Evolutionary conservation across 1,140 invertebrate species (phyloP).

Genomic region (Melitaea cinxia): DNA sequence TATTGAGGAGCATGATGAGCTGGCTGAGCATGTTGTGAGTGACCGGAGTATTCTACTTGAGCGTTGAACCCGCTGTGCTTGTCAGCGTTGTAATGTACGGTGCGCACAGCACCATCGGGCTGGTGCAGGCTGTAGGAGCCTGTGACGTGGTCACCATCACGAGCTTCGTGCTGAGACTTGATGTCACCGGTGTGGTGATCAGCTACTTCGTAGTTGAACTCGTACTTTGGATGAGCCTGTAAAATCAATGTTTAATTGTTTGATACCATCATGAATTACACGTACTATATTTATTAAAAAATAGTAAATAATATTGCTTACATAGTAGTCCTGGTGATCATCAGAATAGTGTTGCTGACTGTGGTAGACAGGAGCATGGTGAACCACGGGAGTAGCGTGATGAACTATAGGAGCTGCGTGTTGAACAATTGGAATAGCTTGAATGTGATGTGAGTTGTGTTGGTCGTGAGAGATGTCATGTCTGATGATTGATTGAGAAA

Average conservation of each 20-base stretch:
- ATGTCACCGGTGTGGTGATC: constrained; percentile 42
- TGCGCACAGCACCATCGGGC: constrained; percentile 42
- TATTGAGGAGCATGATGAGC: too few relatives aligned
- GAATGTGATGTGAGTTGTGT: background rate
- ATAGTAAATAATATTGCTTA: background rate
- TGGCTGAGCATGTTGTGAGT: too few relatives aligned
- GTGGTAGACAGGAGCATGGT: constrained; percentile 18
- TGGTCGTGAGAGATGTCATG: constrained; percentile 41
- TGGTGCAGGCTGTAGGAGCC: constrained; percentile 44
- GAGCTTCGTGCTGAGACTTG: constrained; percentile 37
- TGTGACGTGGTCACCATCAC: constrained; percentile 41
- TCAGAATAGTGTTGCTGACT: background rate
- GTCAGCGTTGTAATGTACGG: constrained; percentile 35
- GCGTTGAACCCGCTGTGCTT: constrained; percentile 22
- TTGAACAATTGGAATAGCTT: background rate
- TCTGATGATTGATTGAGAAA: constrained; percentile 52
- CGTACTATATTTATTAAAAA: too few relatives aligned
- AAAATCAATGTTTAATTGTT: background rate
- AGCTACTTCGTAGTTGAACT: constrained; percentile 44
- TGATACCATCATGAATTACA: too few relatives aligned
- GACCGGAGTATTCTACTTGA: too few relatives aligned
- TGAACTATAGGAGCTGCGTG: constrained; percentile 9
- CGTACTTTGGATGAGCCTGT: constrained; percentile 46
- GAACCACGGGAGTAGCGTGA: constrained; percentile 2
- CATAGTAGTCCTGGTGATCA: constrained; percentile 23